phyloP scores from a whole-genome alignment of 2,797 vertebrate genomes.

The Coranthus polyacanthus region DNA sequence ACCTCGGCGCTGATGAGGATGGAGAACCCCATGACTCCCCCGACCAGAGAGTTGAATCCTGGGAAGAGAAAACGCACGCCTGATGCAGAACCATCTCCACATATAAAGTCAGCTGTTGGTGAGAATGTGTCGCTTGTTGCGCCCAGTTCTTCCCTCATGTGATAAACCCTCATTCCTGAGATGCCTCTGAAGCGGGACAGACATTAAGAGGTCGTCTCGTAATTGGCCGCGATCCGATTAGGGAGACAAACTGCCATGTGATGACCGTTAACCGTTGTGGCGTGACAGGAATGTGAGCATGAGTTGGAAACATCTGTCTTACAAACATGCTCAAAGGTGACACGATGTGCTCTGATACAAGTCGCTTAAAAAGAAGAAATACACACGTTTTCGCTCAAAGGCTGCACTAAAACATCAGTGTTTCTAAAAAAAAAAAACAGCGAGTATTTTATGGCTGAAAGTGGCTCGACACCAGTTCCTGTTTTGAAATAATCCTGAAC shows the following conservation, averaged over 20 bases:
- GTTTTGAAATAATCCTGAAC: too few species aligned
- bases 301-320: neutral
- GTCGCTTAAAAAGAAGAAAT: too few species aligned
- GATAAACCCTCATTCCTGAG: constrained; percentile 13
- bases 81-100: neutral
- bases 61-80: neutral
- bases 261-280: neutral
- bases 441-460: too few species aligned
- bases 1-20: constrained; percentile 97
- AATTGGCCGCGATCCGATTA: neutral
- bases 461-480: too few species aligned
- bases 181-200: constrained; percentile 20
- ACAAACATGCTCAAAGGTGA: neutral
- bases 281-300: neutral
- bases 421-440: too few species aligned
- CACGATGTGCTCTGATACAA: too few species aligned
- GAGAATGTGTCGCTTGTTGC: too few species aligned
- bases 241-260: neutral
- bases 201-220: constrained; percentile 1
- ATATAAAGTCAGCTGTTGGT: too few species aligned
- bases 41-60: constrained; percentile 98
- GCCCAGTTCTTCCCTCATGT: too few species aligned
- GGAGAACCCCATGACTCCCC: constrained; percentile 97
- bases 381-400: too few species aligned
- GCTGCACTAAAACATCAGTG: too few species aligned